phyloP scores from a whole-genome alignment of 2,888 invertebrate genomes.

The Subacronicta megacephala region DNA sequence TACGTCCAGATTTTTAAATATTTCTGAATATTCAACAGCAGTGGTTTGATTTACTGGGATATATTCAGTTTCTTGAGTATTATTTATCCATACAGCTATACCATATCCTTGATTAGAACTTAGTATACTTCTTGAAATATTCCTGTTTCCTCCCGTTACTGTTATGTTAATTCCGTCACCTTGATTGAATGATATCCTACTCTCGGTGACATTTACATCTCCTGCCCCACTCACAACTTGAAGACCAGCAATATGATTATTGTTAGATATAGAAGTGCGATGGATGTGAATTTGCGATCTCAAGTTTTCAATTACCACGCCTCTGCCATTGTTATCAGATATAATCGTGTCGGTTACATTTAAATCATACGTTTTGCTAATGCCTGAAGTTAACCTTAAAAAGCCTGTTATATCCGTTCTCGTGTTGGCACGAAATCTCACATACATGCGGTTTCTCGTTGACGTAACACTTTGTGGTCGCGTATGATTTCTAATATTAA shows the following conservation, averaged over 20 bases:
- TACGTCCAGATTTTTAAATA: slow-evolving; percentile 95
- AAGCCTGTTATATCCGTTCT: slow-evolving; percentile 93
- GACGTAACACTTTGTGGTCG: slow-evolving; percentile 97
- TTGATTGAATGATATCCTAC: slow-evolving; percentile 96
- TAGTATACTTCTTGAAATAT: slow-evolving; percentile 96
- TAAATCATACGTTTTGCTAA: slow-evolving; percentile 95
- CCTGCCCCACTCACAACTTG: slow-evolving; percentile 97
- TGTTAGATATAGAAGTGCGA: slow-evolving; percentile 94
- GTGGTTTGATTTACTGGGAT: slow-evolving; percentile 95
- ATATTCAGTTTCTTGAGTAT: slow-evolving; percentile 94
- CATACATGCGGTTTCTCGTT: slow-evolving; percentile 93
- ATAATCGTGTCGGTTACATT: slow-evolving; percentile 96
- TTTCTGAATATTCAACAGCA: slow-evolving; percentile 95
- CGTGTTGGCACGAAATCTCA: slow-evolving; percentile 94
- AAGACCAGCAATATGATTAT: slow-evolving; percentile 97
- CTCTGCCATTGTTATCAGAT: slow-evolving; percentile 97
- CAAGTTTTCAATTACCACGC: slow-evolving; percentile 97
- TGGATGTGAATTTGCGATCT: slow-evolving; percentile 96
- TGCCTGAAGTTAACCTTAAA: slow-evolving; percentile 93
- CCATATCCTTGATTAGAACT: slow-evolving; percentile 97
- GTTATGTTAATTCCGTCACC: slow-evolving; percentile 99
- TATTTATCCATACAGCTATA: slow-evolving; percentile 96
- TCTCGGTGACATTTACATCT: slow-evolving; percentile 97
- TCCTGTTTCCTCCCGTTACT: slow-evolving; percentile 97
- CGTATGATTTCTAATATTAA: slow-evolving; percentile 95